Evolutionary conservation across 2,888 invertebrate genomes (phyloP), one percentile per base, ranked within the genome.

Genomic region (Ferrisia virgata): DNA sequence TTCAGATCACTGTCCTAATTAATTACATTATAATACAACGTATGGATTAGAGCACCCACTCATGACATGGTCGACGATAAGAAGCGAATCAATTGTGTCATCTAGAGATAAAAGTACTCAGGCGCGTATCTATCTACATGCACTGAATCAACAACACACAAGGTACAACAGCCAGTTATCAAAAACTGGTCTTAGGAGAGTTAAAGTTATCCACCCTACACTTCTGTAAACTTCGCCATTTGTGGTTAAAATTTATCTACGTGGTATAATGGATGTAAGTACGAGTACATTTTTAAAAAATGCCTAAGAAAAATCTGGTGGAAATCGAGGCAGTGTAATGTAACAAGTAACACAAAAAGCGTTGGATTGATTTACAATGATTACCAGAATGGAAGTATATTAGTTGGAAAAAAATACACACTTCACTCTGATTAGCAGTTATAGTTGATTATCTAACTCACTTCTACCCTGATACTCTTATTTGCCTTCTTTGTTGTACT

Each of bases 381-480:
- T 82, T 82, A 82, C 82, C 58, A 13, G 82, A 82, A 82, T 82
- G 64, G 64, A 82, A 28, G 8, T 53, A 39, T 64, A n/a, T 69
- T 69, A 58, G 53, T 81, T 53, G 4, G 18, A 58, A 69, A 69
- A 33, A 53, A 58, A 28, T 3, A 64, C 6, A 64, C 64, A 15
- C 28, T 28, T 31, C 40, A 40, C 64, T 76, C 33, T 39, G 82
- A 82, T 69, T 81, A 81, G 58, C 13, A 28, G 33, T 81, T 82
- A 82, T 82, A 69, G 82, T 69, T 76, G 72, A 40, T 82, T 72
- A 82, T 82, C 82, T 82, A 82, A 82, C 82, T 82, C 72, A 82
- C n/a, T 82, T 82, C 69, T 82, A 82, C 69, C 72, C 82, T 40
- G 33, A 69, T 82, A 69, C 69, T 40, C 69, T 40, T 36, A 47